phyloP scores from a whole-genome alignment of 2,888 invertebrate genomes.

The Scaptomyza flava region DNA sequence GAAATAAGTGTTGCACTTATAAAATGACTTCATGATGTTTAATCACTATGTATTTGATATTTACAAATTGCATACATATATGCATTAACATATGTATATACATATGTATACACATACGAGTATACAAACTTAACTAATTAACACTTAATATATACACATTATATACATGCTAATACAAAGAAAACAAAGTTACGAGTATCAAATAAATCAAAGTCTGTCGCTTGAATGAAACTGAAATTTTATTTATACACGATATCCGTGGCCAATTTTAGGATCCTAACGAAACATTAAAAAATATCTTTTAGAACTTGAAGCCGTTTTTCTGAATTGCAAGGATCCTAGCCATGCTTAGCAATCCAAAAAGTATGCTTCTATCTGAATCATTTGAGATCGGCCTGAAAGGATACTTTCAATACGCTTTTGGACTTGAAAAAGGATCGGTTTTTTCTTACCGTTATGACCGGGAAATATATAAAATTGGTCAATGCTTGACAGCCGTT shows the following conservation, averaged over 20 bases:
- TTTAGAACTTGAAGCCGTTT: not conserved
- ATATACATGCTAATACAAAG: constrained; percentile 55
- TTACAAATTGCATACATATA: constrained; percentile 65
- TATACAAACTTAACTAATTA: constrained; percentile 72
- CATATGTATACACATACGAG: constrained; percentile 29
- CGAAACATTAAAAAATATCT: too few relatives aligned
- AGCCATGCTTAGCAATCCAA: too few relatives aligned
- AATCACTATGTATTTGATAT: constrained; percentile 71
- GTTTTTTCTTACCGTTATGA: not conserved
- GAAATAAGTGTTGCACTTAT: constrained; percentile 67
- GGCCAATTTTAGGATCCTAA: not conserved
- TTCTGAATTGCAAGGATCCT: not conserved
- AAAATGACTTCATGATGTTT: constrained; percentile 59
- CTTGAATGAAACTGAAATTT: constrained; percentile 36
- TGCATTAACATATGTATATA: constrained; percentile 21
- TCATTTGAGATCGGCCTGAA: not conserved
- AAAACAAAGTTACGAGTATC: constrained; percentile 59
- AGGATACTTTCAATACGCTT: not conserved
- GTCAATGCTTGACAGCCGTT: too few relatives aligned
- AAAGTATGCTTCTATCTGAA: too few relatives aligned
- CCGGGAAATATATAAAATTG: not conserved
- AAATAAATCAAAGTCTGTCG: constrained; percentile 73
- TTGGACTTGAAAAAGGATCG: not conserved
- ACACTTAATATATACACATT: constrained; percentile 59
- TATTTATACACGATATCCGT: not conserved